These are phyloP conservation scores for Erethizon dorsatum DNA, from an alignment of 2,797 vertebrate genomes.

Conservation along the genomic window DNA sequence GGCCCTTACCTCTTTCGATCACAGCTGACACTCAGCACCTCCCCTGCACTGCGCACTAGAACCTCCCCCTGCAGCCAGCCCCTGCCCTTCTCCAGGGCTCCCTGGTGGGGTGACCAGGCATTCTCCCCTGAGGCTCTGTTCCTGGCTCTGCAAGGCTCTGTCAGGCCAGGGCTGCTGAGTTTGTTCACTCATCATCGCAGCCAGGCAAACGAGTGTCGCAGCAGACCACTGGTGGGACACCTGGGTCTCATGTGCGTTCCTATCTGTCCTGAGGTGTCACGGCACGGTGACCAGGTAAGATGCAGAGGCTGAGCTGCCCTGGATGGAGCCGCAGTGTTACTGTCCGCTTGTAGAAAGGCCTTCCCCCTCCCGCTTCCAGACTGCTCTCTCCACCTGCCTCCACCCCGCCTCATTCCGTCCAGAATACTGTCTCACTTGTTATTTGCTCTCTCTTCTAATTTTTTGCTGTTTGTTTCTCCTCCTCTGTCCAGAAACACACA, in stretches of 20 bases:
- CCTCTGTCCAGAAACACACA: neutral
- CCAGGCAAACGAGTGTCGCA: too few relatives aligned
- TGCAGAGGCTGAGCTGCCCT: neutral
- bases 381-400: neutral
- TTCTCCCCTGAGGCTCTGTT: too few relatives aligned
- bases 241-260: neutral
- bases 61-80: too few relatives aligned
- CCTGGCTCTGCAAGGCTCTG: neutral
- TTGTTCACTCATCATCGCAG: neutral
- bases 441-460: neutral
- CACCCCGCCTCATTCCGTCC: accelerated
- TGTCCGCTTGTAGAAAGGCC: neutral
- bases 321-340: neutral
- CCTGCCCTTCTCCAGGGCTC: neutral
- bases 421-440: neutral
- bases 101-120: too few relatives aligned
- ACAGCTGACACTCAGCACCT: too few relatives aligned
- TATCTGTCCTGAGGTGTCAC: neutral
- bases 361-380: neutral
- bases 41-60: neutral
- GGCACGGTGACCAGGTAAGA: neutral
- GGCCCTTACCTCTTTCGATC: neutral
- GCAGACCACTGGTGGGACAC: neutral
- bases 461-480: neutral
- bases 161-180: neutral